Evolutionary conservation across 2,888 invertebrate species (phyloP), one percentile per base, ranked within the genome.

Genomic region (Galeruca laticollis): DNA sequence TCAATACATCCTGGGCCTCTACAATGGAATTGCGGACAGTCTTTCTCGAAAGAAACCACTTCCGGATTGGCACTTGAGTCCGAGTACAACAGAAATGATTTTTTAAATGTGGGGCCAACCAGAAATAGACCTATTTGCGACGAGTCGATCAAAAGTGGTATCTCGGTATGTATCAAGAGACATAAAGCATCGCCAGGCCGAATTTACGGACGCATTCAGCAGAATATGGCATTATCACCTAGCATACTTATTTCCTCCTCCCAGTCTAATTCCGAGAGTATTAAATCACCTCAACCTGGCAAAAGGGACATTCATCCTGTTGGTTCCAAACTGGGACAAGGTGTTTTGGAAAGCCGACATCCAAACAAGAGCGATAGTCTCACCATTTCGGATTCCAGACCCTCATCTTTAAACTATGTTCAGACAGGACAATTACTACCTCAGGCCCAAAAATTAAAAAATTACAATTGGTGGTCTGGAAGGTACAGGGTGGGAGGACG

Each of bases 331-430:
- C 47, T 74, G 77, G 69, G 63, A 73, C 26, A 74, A 54, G 56
- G 78, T 77, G 4, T 82, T 79, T 64, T 82, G 82, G 80, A 57
- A 75, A 75, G 67, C 80, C n/a, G 81, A 82, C 43, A 71, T 82
- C 11, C 76, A 73, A 67, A n/a, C 65, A 5, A 66, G 82, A 54
- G 86, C 85, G 15, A 6, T 73, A n/a, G n/a, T n/a, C n/a, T n/a
- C n/a, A n/a, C n/a, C n/a, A n/a, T n/a, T n/a, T n/a, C n/a, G n/a
- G n/a, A n/a, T n/a, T 31, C 73, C 69, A 52, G 11, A 59, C 20
- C 68, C 66, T 18, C 74, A 74, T 49, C 74, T 52, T 15, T 69
- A 54, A 73, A 76, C 56, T n/a, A n/a, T n/a, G n/a, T n/a, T n/a
- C n/a, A n/a, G 64, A 66, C 6, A 54, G 26, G 33, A 73, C 75